Evolutionary conservation across 2,113 vertebrate genomes (phyloP), one percentile per base, ranked within the genome.

Genomic region (Girardinichthys multiradiatus): DNA sequence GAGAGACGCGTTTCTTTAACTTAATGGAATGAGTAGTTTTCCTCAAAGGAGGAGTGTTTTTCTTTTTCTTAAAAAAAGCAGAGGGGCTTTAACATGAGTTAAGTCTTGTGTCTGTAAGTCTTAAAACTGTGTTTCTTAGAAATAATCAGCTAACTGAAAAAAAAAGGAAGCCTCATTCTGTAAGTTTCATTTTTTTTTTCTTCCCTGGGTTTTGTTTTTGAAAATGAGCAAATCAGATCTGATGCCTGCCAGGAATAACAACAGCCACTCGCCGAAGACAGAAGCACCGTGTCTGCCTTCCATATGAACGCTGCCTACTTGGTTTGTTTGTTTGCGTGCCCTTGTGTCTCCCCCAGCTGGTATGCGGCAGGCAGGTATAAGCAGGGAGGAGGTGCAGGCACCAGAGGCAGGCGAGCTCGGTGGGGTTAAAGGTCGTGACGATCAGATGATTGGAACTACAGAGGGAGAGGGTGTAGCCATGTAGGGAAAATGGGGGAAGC

Each of bases 401-500:
- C 74, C 59, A 4, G 29, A 82, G 68, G 71, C 76, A 64, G 73
- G 64, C 4, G 73, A 74, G 72, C 82, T 76, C 30, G 69, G 71
- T 60, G 70, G 86, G 92, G 91, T 94, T 69, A 93, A 87, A 88
- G 94, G 92, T 94, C 91, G 73, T 29, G 42, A 73, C 70, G 84
- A 88, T 91, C 89, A 89, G 87, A 90, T 92, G 91, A 91, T 88
- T 87, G 84, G 86, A 89, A 87, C 79, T 83, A 89, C 88, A 90
- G 81, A 86, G 84, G 77, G 77, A 82, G 76, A 89, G 77, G 81
- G 87, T 83, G 91, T 91, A 89, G 81, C 90, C 90, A 81, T 90
- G 89, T 89, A 83, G 88, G 87, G 90, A 93, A 93, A 95, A 95
- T 95, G 95, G 96, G 96, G 94, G 95, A 94, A 97, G 95, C 97